Base-by-base conservation (phyloP, 2,888 invertebrate genomes). In the Perizoma affinitatum region DNA sequence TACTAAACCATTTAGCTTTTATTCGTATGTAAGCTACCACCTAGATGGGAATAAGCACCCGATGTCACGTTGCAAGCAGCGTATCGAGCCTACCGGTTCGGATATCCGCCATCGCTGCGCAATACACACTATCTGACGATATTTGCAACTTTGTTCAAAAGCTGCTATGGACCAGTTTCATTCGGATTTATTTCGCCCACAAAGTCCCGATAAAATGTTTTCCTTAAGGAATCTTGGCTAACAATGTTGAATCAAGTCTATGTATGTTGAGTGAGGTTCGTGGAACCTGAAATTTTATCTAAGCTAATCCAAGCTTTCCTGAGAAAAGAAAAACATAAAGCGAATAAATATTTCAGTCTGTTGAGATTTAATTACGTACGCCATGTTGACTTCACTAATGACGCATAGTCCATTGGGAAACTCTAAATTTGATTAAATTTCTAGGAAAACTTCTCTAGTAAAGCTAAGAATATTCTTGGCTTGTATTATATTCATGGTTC, bases 121-220 rank as follows among this genome's bases (percentile, higher is more conserved):
- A 50, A 50, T 46, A 41, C 61, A 43, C 53, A 54, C 68, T 66
- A 66, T 64, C 67, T 60, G 55, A 62, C 64, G 57, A 64, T 65
- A 67, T 66, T 62, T 61, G 57, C 54, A 66, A 58, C 64, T 64
- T 46, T 44, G 60, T 59, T 63, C 59, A 55, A 63, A 57, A 65
- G 64, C 57, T 53, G 58, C 54, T 48, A 48, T 58, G 40, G 54
- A 68, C 49, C 62, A 57, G 54, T 22, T 65, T 63, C 58, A 40
- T 51, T 63, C 36, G 53, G 61, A 60, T 63, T 66, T 67, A 65
- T 67, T 66, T 62, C 57, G 56, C n/a, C n/a, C n/a, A n/a, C n/a
- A 60, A 61, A 61, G 52, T 56, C 60, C 51, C 53, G 59, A 63
- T 63, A 63, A 60, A 47, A 66, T 66, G 62, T 62, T 58, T 55